Evolutionary conservation across 2,797 vertebrate species (phyloP), one percentile per base, ranked within the genome.

Genomic region (Mormyrops attenuatus): DNA sequence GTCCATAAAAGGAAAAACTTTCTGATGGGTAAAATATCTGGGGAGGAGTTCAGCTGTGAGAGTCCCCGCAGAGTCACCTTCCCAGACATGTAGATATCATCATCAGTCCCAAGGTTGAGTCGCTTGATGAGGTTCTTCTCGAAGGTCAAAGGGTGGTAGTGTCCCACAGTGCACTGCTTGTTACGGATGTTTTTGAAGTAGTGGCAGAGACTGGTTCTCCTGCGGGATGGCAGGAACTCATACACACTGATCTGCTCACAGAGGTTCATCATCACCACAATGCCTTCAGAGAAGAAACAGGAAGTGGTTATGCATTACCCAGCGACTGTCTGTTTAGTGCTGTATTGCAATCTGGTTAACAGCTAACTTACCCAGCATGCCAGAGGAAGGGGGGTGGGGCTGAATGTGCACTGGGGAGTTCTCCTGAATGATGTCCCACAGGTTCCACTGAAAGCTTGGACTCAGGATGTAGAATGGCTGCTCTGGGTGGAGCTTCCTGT

Each of bases 41-140:
- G 7, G 30, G 80, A 49, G 47, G 63, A 89, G 44, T 69, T 73
- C 5, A 38, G 66, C 30, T 77, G 49, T 52, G 50, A 92, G 73
- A 97, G 93, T 89, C 96, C 96, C 0, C 93, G 92, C 86, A 97
- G 77, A 0, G 95, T 96, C 1, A 93, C 95, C 89, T 94, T 97
- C 1, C 96, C 96, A 0, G 84, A 82, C 5, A 90, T 89, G 41
- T 94, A 95, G 88, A 97, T 95, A 89, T 95, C 94, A 85, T 95
- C 92, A 0, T 96, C 94, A 0, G 93, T 92, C 85, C 96, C 95
- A 86, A 88, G 93, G 63, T 95, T 97, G 49, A 97, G 88, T n/a
- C 94, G 93, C 89, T 96, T 96, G 89, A 97, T 94, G 92, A 97
- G 30, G 87, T 96, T 96, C 80, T 97, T 97, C 93, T 97, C 96